Base-by-base conservation (phyloP, 2,797 vertebrate species). In the Sebastes nivosus region DNA sequence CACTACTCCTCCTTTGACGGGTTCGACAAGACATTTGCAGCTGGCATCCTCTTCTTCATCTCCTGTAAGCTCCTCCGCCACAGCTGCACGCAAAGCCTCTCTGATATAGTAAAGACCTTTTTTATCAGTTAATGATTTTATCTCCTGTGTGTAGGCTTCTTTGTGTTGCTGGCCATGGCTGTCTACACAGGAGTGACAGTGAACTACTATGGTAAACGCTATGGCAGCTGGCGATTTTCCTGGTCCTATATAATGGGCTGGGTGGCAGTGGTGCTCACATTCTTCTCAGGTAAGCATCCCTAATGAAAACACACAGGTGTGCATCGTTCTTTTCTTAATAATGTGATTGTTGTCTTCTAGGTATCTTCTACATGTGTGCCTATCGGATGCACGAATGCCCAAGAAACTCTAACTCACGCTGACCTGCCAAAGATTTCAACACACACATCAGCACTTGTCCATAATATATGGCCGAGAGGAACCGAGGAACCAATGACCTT, bases 291-390 rank as follows among this genome's bases (percentile, higher is more conserved):
- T 96, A 79, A 8, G 52, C 8, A n/a, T 55, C 20, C 2, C 36
- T 2, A 12, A 25, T 5, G 0, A 5, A 16, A 64, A 34, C 14
- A n/a, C 10, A 11, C 8, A 2, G 4, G 2, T 14, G 7, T 27
- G 32, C 18, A 4, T 57, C 2, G 8, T 64, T 18, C 2, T 42
- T 8, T 16, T 5, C 5, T 1, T 2, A 13, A 36, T 16, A 1
- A 22, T 42, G 1, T 2, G 3, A 3, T 75, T 22, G 3, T 12
- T 57, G 1, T 83, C 6, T 79, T 85, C 24, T 18, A 97, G 96
- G 96, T 86, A 96, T 96, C 87, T 96, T 96, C 94, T 97, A 95
- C 94, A 96, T 97, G 95, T 96, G 96, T 82, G 96, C 96, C 88
- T 96, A 96, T 87, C 93, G 96, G 82, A 96, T 96, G 95, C 95